These are phyloP conservation scores for Campoplex capitator DNA, from an alignment of 2,888 invertebrate species.

Conservation along the genomic window DNA sequence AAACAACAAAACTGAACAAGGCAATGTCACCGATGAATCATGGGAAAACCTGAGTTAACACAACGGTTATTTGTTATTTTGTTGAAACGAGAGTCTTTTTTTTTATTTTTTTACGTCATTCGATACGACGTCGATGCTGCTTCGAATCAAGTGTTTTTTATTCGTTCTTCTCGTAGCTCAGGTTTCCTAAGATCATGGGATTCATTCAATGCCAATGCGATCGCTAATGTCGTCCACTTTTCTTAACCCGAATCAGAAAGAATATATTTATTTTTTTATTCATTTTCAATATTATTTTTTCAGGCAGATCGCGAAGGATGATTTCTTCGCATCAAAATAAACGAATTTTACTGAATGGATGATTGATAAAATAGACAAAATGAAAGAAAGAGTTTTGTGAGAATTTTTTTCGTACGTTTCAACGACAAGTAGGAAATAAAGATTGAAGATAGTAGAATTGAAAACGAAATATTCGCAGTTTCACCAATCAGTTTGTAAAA, in stretches of 20 bases:
- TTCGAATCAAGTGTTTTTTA: neutral
- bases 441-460: neutral
- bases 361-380: constrained; percentile 1
- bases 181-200: constrained; percentile 51
- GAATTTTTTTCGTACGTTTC: constrained; percentile 33
- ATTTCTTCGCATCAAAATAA: neutral
- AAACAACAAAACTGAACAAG: constrained; percentile 75
- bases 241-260: constrained; percentile 11
- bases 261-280: neutral
- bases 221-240: constrained; percentile 36
- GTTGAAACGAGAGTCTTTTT: neutral
- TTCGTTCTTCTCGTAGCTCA: constrained; percentile 37
- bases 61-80: neutral
- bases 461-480: constrained; percentile 15
- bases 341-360: neutral
- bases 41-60: constrained; percentile 54
- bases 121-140: neutral
- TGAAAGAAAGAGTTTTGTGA: neutral
- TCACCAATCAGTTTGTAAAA: neutral
- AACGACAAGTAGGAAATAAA: constrained; percentile 8
- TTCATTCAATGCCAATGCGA: constrained; percentile 55
- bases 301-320: neutral
- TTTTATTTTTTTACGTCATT: neutral
- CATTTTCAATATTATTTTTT: neutral
- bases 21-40: constrained; percentile 71